A percentile compares a stretch with the other conserved stretches of the same genome.
Evolutionary conservation across 2,888 invertebrate genomes (phyloP).

Genomic region (Hyposoter didymator): DNA sequence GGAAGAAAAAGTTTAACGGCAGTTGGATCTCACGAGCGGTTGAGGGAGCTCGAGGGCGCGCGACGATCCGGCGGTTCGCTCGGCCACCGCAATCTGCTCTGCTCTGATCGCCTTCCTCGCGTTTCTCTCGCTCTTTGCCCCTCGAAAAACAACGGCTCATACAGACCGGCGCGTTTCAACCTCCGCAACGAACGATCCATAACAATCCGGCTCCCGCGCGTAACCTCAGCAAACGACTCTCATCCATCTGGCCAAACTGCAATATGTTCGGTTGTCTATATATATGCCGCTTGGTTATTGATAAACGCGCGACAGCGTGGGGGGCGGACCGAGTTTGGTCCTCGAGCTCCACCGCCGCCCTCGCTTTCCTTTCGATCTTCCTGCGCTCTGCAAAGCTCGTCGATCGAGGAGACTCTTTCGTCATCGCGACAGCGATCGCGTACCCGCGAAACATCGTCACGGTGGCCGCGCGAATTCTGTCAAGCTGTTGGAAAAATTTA

Average conservation of each 20-base stretch:
- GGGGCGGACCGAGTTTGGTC: background rate
- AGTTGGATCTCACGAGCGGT: slow-evolving; percentile 61
- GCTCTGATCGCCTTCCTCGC: too few relatives aligned
- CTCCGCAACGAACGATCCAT: slow-evolving; percentile 77
- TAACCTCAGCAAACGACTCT: slow-evolving; percentile 78
- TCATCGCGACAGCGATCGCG: background rate
- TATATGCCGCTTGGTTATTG: slow-evolving; percentile 56
- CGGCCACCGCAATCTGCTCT: slow-evolving; percentile 35
- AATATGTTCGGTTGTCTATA: slow-evolving; percentile 73
- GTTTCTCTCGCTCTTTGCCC: slow-evolving; percentile 28
- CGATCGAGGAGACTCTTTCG: background rate
- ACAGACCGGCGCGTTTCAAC: slow-evolving; percentile 64
- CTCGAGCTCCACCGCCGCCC: background rate
- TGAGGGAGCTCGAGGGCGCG: slow-evolving; percentile 48
- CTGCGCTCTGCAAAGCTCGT: too few relatives aligned
- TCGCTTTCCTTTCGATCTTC: slow-evolving; percentile 14
- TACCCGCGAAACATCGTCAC: background rate
- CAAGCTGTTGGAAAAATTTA: background rate
- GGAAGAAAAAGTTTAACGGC: slow-evolving; percentile 58
- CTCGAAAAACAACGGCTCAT: slow-evolving; percentile 48
- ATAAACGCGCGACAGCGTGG: slow-evolving; percentile 53
- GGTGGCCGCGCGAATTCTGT: too few relatives aligned
- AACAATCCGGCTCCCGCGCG: slow-evolving; percentile 75
- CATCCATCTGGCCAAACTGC: slow-evolving; percentile 76
- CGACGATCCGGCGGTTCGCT: slow-evolving; percentile 63